Evolutionary conservation across 1,140 invertebrate genomes (phyloP).

Genomic region (Euura lappo): DNA sequence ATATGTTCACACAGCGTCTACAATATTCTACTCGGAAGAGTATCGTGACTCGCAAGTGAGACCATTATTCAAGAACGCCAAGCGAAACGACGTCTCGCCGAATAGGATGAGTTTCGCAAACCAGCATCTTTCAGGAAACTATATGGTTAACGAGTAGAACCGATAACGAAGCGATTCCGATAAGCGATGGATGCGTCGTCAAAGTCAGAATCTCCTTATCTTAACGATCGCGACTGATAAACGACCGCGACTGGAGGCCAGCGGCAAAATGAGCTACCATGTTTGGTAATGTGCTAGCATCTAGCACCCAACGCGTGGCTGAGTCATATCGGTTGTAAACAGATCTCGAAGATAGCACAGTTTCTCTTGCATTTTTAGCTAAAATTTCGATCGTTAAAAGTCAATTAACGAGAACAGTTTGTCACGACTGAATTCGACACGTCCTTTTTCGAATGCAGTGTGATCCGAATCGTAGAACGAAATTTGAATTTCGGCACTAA

Average conservation of each 20-base stretch:
- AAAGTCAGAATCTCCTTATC: neutral
- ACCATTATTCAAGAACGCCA: neutral
- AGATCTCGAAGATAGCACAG: neutral
- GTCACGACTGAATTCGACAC: too few relatives aligned
- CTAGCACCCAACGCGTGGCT: neutral
- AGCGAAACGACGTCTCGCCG: neutral
- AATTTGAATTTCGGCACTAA: neutral
- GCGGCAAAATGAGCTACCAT: neutral
- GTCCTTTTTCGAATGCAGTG: too few relatives aligned
- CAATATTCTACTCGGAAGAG: neutral
- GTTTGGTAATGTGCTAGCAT: neutral
- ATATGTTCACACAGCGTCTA: too few relatives aligned
- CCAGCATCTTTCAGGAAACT: neutral
- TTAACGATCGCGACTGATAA: neutral
- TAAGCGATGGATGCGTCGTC: neutral
- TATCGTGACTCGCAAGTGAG: neutral
- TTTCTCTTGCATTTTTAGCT: too few relatives aligned
- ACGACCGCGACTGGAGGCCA: neutral
- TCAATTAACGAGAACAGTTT: too few relatives aligned
- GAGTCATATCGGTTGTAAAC: neutral
- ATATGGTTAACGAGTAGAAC: too few relatives aligned
- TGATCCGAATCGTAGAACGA: too few relatives aligned
- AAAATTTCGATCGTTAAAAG: too few relatives aligned
- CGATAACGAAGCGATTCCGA: neutral
- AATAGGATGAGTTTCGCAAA: neutral